phyloP scores from a whole-genome alignment of 2,888 invertebrate species.

The Neoascia interrupta region DNA sequence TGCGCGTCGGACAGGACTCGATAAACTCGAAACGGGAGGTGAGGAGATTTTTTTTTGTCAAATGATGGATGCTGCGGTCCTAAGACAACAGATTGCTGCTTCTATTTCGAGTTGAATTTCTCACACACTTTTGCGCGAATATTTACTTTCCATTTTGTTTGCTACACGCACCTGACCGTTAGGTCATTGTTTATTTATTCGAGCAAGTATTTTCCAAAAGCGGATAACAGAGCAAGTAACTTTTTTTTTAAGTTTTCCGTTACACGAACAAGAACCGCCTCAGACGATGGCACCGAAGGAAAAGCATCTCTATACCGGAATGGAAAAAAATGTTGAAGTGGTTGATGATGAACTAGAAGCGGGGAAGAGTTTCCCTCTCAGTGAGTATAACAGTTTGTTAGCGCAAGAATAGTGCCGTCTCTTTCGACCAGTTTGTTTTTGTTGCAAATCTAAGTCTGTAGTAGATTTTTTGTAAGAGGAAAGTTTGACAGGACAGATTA shows the following conservation, averaged over 20 bases:
- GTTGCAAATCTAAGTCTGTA: too few species aligned
- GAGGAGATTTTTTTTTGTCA: conserved; percentile 16
- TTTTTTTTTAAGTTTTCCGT: too few species aligned
- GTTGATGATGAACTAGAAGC: too few species aligned
- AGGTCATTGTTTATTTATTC: conserved; percentile 1
- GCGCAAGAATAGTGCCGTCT: neutral
- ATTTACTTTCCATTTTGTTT: conserved; percentile 35
- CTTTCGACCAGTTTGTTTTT: too few species aligned
- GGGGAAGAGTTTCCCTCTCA: conserved; percentile 11
- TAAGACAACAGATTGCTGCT: conserved; percentile 29
- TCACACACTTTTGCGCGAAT: conserved; percentile 27
- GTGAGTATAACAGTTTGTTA: conserved; percentile 38
- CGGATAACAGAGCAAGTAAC: too few species aligned
- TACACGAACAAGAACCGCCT: conserved; percentile 31
- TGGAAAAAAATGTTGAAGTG: conserved; percentile 22
- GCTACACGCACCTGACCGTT: neutral
- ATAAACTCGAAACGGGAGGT: conserved; percentile 10
- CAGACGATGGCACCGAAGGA: conserved; percentile 31
- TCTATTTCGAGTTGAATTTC: conserved; percentile 1
- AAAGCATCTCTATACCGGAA: conserved; percentile 43
- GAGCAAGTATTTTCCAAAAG: too few species aligned
- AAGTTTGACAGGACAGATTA: too few species aligned
- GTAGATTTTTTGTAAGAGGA: too few species aligned
- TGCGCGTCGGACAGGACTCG: conserved; percentile 60
- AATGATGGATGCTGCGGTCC: conserved; percentile 43